Evolutionary conservation across 1,140 invertebrate genomes (phyloP).

Genomic region (Ptiloglossa arizonensis): DNA sequence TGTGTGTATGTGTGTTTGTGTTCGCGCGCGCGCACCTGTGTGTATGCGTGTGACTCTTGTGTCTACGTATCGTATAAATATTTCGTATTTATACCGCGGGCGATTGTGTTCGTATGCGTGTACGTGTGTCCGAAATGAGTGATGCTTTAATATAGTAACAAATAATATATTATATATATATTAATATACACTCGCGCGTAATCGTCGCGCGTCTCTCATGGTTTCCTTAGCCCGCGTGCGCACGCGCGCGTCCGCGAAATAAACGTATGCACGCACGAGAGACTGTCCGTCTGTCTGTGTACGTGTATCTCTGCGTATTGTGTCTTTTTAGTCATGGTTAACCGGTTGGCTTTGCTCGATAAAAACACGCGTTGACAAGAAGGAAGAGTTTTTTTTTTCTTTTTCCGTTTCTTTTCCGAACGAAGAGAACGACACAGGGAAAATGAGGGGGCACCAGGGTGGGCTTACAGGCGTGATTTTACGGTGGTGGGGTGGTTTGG

Average conservation of each 20-base stretch:
- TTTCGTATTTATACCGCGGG: neutral
- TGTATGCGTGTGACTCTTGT: too few species aligned
- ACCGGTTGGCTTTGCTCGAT: slow-evolving; percentile 4
- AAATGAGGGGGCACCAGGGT: neutral
- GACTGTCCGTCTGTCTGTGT: slow-evolving; percentile 12
- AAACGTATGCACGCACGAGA: slow-evolving; percentile 19
- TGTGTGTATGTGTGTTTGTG: neutral
- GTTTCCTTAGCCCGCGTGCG: neutral
- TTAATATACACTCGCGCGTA: slow-evolving; percentile 10
- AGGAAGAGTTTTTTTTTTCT: slow-evolving; percentile 54
- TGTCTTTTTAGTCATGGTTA: neutral
- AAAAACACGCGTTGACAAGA: slow-evolving; percentile 49
- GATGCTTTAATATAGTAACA: slow-evolving; percentile 29
- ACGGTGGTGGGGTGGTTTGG: slow-evolving; percentile 2
- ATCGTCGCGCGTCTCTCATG: slow-evolving; percentile 10
- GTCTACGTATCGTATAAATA: neutral
- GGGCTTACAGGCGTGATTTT: neutral
- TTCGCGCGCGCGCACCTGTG: too few species aligned
- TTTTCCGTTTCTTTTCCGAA: slow-evolving; percentile 36
- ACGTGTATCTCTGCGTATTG: neutral
- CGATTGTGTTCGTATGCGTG: neutral
- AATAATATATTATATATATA: slow-evolving; percentile 33
- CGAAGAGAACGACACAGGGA: slow-evolving; percentile 53
- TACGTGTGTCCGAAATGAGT: slow-evolving; percentile 16
- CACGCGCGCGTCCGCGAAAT: slow-evolving; percentile 12